Evolutionary conservation across 2,797 vertebrate species (phyloP).

Genomic region (Huso huso): DNA sequence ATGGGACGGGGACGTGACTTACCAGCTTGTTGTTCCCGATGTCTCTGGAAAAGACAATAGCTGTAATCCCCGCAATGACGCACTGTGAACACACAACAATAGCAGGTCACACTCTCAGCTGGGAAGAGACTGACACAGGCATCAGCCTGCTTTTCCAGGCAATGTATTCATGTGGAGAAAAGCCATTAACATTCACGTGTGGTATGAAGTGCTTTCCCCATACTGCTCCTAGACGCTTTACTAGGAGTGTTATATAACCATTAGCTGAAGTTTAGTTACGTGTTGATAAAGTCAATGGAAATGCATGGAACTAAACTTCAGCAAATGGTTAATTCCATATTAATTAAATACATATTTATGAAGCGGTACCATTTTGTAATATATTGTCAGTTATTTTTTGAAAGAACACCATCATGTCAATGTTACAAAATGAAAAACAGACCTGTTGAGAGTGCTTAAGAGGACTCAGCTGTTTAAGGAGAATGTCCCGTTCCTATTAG

Average conservation of each 20-base stretch:
- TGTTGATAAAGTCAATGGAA: background rate
- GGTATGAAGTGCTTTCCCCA: no score
- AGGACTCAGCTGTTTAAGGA: no score
- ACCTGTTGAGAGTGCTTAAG: no score
- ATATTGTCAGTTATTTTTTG: background rate
- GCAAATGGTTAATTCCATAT: no score
- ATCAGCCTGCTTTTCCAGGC: background rate
- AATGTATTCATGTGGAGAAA: no score
- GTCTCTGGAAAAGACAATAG: slow-evolving; percentile 76
- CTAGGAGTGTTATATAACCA: no score
- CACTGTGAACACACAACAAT: slow-evolving; percentile 38
- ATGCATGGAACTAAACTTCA: background rate
- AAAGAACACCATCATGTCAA: background rate
- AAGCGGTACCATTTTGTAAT: no score
- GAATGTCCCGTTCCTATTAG: no score
- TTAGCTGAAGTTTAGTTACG: background rate
- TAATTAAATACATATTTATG: no score
- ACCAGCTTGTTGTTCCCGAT: slow-evolving; percentile 63
- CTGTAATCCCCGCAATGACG: slow-evolving; percentile 58
- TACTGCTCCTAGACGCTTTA: no score
- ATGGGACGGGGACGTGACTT: slow-evolving; percentile 27
- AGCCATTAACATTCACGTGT: no score
- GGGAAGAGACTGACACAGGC: slow-evolving; percentile 1
- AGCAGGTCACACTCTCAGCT: slow-evolving; percentile 11
- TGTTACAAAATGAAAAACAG: background rate